A percentile compares a stretch with the other conserved stretches of the same genome.
These are phyloP conservation scores for Apostichopus leukothele DNA, from an alignment of 53 echinoderm and acorn worm species.

Conservation along the genomic window DNA sequence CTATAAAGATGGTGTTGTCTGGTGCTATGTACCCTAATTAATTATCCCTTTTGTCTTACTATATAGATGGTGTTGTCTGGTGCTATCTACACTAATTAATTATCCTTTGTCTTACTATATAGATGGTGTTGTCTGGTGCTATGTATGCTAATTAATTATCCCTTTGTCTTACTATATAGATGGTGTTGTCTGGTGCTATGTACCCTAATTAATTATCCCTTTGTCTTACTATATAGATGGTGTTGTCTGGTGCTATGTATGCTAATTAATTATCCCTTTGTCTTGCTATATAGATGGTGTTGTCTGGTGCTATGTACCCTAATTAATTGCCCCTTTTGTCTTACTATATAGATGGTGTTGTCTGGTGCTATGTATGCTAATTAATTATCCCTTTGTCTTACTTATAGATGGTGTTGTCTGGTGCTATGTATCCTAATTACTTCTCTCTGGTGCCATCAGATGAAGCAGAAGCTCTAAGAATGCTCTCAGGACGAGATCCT, in stretches of 20 bases:
- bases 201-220: neutral
- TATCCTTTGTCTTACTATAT: neutral
- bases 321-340: constrained; percentile 64
- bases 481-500: constrained; percentile 91
- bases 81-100: neutral
- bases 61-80: neutral
- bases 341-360: constrained; percentile 63
- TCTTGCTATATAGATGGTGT: constrained; percentile 58
- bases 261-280: constrained; percentile 71
- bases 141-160: constrained; percentile 84
- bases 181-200: constrained; percentile 3
- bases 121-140: constrained; percentile 62
- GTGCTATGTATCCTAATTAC: constrained; percentile 75
- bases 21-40: neutral
- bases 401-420: no score
- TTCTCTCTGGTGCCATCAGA: constrained; percentile 72
- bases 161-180: neutral
- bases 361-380: constrained; percentile 97
- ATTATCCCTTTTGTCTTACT: no score
- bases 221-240: neutral
- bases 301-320: constrained; percentile 93
- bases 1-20: neutral
- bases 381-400: constrained; percentile 58
- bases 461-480: constrained; percentile 76
- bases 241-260: constrained; percentile 85